Base-by-base conservation (phyloP, 2,113 vertebrate species). In the Cephalopterus ornatus region DNA sequence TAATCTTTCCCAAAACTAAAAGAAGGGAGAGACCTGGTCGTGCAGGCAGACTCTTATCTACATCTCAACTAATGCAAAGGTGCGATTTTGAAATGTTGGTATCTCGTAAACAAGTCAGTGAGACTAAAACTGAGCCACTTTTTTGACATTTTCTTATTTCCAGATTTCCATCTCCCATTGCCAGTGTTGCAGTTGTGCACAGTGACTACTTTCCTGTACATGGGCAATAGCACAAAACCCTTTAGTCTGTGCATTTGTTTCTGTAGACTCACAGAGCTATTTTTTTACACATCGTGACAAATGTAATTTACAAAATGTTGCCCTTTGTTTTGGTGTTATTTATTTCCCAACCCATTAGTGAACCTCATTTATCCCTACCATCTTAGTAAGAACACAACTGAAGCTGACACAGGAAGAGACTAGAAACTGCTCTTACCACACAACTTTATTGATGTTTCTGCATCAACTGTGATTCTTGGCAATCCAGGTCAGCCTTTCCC, bases 381-480 rank as follows among this genome's bases (percentile, higher is more conserved):
- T 71, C 63, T 77, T 55, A 79, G 41, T 39, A 88, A 83, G 39
- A 89, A 78, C 62, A 63, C 1, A 4, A 33, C 62, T 65, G 37
- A 87, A 82, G 28, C 3, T 82, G 81, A 46, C 67, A 56, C 23
- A 79, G 15, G 55, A 95, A 90, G 71, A 49, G 49, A 85, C 33
- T 66, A 79, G 89, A 66, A 14, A 56, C n/a, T 53, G 35, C 59
- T 91, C 39, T 92, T 92, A 85, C 71, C 78, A 80, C 90, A 95
- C 20, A 66, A 66, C 22, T 77, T 94, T 88, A 52, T 83, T 90
- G 82, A 70, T 56, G 30, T 92, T 94, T 85, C 82, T 93, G 33
- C 63, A 83, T n/a, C 58, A 82, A 50, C 30, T 95, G 88, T 90
- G 82, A 93, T 96, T 93, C 87, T 96, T 94, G 95, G 96, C 92